phyloP scores from a whole-genome alignment of 2,797 vertebrate genomes.

The Hapalemur alaotrensis region DNA sequence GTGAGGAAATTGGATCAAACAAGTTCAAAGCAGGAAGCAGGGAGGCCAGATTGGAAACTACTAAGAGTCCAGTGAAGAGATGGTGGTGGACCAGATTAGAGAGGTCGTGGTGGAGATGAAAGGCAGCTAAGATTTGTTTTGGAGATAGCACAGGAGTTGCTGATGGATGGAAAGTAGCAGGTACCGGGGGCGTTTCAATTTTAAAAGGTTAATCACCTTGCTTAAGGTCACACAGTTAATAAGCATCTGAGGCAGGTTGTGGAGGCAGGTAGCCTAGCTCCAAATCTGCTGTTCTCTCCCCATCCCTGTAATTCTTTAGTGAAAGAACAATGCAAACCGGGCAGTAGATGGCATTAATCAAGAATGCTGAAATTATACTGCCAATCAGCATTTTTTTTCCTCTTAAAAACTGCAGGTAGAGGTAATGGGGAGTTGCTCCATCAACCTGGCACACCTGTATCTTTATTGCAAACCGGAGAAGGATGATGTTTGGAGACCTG shows the following conservation, averaged over 20 bases:
- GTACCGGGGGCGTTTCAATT: neutral
- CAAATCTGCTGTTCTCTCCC: neutral
- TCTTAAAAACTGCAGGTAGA: neutral
- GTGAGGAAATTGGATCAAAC: neutral
- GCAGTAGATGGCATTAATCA: neutral
- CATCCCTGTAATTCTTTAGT: neutral
- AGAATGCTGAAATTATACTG: neutral
- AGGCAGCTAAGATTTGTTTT: neutral
- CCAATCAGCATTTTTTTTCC: neutral
- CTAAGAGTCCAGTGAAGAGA: neutral
- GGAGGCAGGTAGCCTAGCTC: neutral
- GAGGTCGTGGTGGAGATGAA: neutral
- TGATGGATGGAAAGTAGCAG: neutral
- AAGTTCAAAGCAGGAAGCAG: neutral
- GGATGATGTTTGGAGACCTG: neutral
- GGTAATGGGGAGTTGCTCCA: neutral
- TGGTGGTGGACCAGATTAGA: neutral
- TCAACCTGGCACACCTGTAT: neutral
- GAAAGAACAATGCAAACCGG: neutral
- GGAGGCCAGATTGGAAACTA: neutral
- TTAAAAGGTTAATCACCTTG: conserved; percentile 19
- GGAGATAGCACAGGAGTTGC: neutral
- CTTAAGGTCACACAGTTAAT: neutral
- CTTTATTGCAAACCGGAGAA: neutral
- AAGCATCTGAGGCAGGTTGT: neutral